Evolutionary conservation across 2,113 vertebrate species (phyloP).

Genomic region (Antechinus stuartii): DNA sequence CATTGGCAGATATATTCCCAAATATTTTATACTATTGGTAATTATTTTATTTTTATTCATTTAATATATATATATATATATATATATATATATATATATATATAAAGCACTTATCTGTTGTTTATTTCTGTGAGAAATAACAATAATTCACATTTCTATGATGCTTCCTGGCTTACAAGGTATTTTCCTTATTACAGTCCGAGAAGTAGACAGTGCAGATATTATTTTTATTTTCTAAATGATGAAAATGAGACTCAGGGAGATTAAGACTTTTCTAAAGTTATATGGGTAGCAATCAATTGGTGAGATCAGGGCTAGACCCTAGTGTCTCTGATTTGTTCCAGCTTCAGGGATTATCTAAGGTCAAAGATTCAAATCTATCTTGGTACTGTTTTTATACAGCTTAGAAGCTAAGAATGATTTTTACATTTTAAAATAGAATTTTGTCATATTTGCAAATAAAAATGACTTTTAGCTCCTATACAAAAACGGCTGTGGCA

Average conservation of each 20-base stretch:
- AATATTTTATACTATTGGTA: too few species aligned
- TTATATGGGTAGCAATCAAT: neutral
- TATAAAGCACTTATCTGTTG: neutral
- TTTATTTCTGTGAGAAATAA: neutral
- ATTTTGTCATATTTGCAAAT: neutral
- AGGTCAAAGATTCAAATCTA: neutral
- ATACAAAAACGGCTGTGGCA: neutral
- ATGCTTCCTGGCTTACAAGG: neutral
- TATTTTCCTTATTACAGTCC: neutral
- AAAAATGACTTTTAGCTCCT: neutral
- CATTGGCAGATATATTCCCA: too few species aligned
- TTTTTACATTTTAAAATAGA: neutral
- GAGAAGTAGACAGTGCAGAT: neutral
- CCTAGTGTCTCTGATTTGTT: neutral
- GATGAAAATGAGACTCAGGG: neutral
- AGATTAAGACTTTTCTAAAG: neutral
- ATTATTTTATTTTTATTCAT: too few species aligned
- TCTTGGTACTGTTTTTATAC: neutral
- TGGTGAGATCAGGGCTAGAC: neutral
- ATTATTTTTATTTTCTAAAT: neutral
- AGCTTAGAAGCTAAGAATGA: neutral
- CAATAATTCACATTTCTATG: neutral
- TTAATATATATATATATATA: neutral
- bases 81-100: neutral
- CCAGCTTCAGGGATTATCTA: neutral